Base-by-base conservation (phyloP, 2,797 vertebrate species). In the Scleropages formosus region DNA sequence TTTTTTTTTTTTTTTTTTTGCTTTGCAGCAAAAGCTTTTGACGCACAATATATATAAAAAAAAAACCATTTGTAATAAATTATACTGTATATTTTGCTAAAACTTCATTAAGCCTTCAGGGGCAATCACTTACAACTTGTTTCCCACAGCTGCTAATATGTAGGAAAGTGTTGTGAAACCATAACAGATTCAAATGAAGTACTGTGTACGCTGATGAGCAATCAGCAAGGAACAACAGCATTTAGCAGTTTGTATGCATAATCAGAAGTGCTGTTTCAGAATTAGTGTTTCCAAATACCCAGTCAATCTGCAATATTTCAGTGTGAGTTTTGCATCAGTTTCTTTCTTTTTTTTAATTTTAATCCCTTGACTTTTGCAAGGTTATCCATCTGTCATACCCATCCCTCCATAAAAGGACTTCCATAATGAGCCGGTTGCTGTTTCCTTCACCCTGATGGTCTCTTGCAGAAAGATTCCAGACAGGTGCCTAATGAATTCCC, bases 141-240 rank as follows among this genome's bases (percentile, higher is more conserved):
- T 65, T 31, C 26, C 75, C 27, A 78, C 79, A 81, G 67, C 77
- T 63, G 58, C 73, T 81, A 78, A 84, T 83, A 75, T 76, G 58
- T 68, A 82, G 80, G 86, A 83, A 75, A 82, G 69, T 62, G 74
- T 56, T 61, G 79, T 51, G 15, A 76, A 81, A 60, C 81, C 80
- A 46, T 62, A 56, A 79, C 81, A 77, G 82, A 78, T 59, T 47
- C n/a, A n/a, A n/a, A n/a, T n/a, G n/a, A n/a, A n/a, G 22, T 63
- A 78, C 82, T 77, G 72, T 78, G 61, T 66, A 47, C 82, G 78
- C 77, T 79, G 72, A 78, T n/a, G 62, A 67, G 71, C 80, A 78
- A 78, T 83, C 83, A 85, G 61, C 80, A 75, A 75, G 51, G 20
- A 63, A 73, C 78, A 84, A 80, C 76, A 58, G 58, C 66, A 82